phyloP scores from a whole-genome alignment of 1,140 invertebrate genomes.

The Panulirus ornatus region DNA sequence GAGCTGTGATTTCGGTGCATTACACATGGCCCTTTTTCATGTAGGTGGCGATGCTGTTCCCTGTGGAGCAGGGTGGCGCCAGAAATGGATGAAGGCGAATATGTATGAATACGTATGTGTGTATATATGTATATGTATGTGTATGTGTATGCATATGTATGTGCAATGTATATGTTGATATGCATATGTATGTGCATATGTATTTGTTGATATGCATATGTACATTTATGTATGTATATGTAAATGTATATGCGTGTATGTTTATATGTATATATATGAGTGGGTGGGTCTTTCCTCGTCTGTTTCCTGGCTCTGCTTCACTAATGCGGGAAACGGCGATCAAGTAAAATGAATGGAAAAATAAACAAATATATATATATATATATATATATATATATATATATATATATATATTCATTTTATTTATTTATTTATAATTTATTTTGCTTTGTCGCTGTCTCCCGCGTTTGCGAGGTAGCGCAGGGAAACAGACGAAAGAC shows the following conservation, averaged over 20 bases:
- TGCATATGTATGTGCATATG: not conserved
- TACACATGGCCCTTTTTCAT: too few species aligned
- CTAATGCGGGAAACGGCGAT: not conserved
- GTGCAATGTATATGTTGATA: not conserved
- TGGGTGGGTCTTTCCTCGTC: not conserved
- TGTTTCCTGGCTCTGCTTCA: not conserved
- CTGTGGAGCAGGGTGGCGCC: not conserved
- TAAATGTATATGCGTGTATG: conserved; percentile 15
- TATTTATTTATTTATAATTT: not conserved
- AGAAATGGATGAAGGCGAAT: not conserved
- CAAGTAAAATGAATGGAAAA: too few species aligned
- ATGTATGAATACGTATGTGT: conserved; percentile 24
- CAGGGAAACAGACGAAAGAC: too few species aligned
- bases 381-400: not conserved
- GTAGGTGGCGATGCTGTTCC: not conserved
- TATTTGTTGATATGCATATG: not conserved
- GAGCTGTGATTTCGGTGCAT: too few species aligned
- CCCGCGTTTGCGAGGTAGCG: too few species aligned
- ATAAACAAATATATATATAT: too few species aligned
- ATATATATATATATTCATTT: not conserved
- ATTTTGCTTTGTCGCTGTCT: too few species aligned
- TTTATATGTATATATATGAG: conserved; percentile 22
- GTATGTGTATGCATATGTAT: conserved; percentile 1
- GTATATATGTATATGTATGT: conserved; percentile 34
- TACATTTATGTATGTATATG: conserved; percentile 4